Evolutionary conservation across 2,113 vertebrate genomes (phyloP).

Genomic region (Eudorcas thomsonii): DNA sequence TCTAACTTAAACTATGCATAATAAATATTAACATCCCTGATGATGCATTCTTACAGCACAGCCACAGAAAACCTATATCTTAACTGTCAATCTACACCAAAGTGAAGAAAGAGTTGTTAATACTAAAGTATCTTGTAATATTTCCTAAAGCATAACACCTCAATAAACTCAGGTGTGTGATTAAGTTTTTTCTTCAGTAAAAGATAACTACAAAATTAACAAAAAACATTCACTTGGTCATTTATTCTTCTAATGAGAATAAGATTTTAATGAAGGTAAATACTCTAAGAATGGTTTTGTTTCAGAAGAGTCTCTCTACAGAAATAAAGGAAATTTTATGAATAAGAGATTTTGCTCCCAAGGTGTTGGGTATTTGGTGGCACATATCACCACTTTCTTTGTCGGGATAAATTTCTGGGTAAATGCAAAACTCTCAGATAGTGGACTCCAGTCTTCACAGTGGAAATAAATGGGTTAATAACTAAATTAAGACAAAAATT

Average conservation of each 20-base stretch:
- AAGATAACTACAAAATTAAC: constrained; percentile 20
- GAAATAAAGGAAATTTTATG: not conserved
- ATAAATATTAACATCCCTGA: not conserved
- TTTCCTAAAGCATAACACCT: not conserved
- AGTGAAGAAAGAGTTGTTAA: not conserved
- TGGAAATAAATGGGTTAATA: not conserved
- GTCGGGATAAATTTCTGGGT: not conserved
- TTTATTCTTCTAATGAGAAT: constrained; percentile 38
- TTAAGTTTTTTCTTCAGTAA: constrained; percentile 3
- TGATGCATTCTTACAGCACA: fast-evolving
- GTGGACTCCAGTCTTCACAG: not conserved
- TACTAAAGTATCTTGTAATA: not conserved
- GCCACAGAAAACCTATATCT: not conserved
- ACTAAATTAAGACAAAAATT: not conserved
- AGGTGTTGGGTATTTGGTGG: not conserved
- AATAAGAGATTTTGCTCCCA: not conserved
- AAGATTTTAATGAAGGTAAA: constrained; percentile 22
- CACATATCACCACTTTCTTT: not conserved
- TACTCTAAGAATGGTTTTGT: not conserved
- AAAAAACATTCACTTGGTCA: not conserved
- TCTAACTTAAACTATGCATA: not conserved
- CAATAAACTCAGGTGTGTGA: not conserved
- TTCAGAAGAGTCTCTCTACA: not conserved
- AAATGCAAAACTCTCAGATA: not conserved
- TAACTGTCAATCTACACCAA: not conserved